Base-by-base conservation (phyloP, 2,888 invertebrate genomes). In the Noctua janthina region DNA sequence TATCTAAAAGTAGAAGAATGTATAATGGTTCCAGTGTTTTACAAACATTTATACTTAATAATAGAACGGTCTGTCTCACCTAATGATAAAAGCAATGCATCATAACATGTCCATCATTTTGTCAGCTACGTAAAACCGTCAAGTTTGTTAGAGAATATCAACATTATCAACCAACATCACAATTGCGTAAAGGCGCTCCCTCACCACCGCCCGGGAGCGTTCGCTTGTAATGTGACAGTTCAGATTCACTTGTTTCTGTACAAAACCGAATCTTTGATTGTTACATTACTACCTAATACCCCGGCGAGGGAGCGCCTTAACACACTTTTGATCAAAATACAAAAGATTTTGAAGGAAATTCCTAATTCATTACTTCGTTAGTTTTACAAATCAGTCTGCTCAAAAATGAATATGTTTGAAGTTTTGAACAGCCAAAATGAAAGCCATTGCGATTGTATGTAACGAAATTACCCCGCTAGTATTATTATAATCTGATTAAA, bases 71-170 rank as follows among this genome's bases (percentile, higher is more conserved):
- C 20, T 62, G 76, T 49, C 35, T 67, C 29, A 46, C 15, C 6
- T 4, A n/a, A 35, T 10, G 76, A 77, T 76, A 66, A 46, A 77
- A 56, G 54, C 39, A 77, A 78, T 56, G 39, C n/a, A 56, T 79
- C 85, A 81, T 29, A 84, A 81, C 84, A 78, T 20, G 46, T 84
- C 80, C 49, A 78, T 80, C 84, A 78, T 59, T 84, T n/a, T 84
- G 67, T 51, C 49, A 84, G n/a, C 8, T 23, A 43, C 8, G 59
- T 77, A 6, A 49, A 84, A 20, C 29, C 29, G 29, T 49, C 79
- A 77, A 66, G 64, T 56, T 56, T 29, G 39, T 39, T 17, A 3
- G 17, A 78, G 29, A 66, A 83, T 76, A 46, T 64, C 5, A 59
- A 29, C n/a, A 66, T 83, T 76, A 46, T 64, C 5, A 59, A 15